Conservation (phyloP, 2,113 vertebrate species). For the Irena cyanogastra region DNA sequence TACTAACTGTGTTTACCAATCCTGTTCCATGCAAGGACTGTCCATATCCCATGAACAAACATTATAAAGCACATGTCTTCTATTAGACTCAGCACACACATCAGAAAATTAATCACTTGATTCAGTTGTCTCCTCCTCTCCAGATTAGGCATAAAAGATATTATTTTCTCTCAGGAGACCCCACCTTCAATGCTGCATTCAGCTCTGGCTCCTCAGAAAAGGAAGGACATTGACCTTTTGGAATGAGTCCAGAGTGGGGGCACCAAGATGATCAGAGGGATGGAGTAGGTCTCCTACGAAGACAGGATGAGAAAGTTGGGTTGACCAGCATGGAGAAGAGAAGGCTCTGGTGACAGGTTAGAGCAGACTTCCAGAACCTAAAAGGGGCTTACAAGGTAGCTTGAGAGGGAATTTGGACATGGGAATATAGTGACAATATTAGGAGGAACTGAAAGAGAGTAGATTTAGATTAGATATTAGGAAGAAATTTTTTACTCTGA, state of each 20-base stretch:
- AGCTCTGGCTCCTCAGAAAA: not conserved
- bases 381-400: not conserved
- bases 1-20: not conserved
- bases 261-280: not conserved
- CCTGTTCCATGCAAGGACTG: not conserved
- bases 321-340: not conserved
- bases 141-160: not conserved
- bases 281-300: not conserved
- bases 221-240: accelerated
- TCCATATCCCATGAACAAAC: not conserved
- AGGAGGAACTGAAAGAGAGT: not conserved
- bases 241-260: not conserved
- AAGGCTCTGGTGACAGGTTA: not conserved
- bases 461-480: not conserved
- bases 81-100: not conserved
- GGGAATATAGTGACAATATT: not conserved
- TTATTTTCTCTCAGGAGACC: not conserved
- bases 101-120: not conserved
- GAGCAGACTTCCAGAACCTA: not conserved
- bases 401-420: not conserved
- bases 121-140: not conserved
- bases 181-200: not conserved
- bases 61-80: not conserved
- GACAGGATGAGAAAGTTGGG: not conserved
- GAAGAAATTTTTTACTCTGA: not conserved